phyloP scores from a whole-genome alignment of 2,113 vertebrate species.

The Cyprinus carpio region DNA sequence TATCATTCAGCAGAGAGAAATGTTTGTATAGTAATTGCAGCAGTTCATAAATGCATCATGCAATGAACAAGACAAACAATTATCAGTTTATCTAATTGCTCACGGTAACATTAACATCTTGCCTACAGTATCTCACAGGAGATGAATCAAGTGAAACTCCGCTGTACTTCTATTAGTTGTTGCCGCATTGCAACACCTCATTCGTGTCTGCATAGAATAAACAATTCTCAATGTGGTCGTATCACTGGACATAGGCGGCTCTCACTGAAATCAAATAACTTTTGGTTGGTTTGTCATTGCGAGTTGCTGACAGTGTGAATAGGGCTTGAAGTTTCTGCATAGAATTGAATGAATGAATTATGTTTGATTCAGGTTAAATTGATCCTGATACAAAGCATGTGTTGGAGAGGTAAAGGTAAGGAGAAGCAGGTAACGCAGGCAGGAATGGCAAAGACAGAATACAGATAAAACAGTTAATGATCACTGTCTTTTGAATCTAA shows the following conservation, averaged over 20 bases:
- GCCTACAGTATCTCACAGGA: background rate
- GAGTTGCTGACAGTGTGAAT: background rate
- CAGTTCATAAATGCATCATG: background rate
- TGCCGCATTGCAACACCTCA: background rate
- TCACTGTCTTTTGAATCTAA: slow-evolving; percentile 15
- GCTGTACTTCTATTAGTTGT: background rate
- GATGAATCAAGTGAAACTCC: background rate
- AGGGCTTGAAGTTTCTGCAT: background rate
- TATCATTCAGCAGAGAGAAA: background rate
- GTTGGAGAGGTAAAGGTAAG: slow-evolving; percentile 43
- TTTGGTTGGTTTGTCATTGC: background rate
- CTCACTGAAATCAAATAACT: background rate
- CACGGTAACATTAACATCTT: background rate
- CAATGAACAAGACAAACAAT: background rate
- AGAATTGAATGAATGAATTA: too few relatives aligned
- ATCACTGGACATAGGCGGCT: background rate
- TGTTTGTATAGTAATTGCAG: background rate
- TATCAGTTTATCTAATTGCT: background rate
- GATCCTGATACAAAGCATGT: background rate
- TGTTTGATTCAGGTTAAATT: background rate
- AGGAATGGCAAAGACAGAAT: slow-evolving; percentile 23
- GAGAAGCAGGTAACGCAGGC: slow-evolving; percentile 28
- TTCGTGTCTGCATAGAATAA: background rate
- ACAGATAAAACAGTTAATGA: slow-evolving; percentile 8
- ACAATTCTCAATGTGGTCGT: too few relatives aligned